Evolutionary conservation across 2,888 invertebrate genomes (phyloP).

Genomic region (Drosophila pseudotakahashii): DNA sequence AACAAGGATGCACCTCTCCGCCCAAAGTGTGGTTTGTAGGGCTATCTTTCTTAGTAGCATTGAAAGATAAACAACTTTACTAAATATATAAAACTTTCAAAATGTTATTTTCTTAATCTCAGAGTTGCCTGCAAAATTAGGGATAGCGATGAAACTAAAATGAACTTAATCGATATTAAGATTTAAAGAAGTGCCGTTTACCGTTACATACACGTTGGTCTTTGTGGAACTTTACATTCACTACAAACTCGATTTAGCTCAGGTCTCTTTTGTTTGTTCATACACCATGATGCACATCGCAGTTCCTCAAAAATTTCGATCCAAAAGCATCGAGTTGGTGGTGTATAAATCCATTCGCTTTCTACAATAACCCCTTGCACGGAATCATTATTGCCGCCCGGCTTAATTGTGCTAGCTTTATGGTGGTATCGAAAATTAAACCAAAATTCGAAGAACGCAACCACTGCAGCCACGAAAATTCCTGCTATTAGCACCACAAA

Average conservation of each 20-base stretch:
- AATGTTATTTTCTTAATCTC: too few species aligned
- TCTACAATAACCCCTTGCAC: not conserved
- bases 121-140: too few species aligned
- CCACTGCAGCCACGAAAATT: slow-evolving; percentile 89
- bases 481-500: slow-evolving; percentile 94
- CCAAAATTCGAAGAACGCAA: slow-evolving; percentile 92
- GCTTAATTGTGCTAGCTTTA: slow-evolving; percentile 1
- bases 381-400: not conserved
- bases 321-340: slow-evolving; percentile 87
- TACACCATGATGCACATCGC: slow-evolving; percentile 87
- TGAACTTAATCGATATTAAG: too few species aligned
- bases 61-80: too few species aligned
- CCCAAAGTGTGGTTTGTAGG: too few species aligned
- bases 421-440: slow-evolving; percentile 86
- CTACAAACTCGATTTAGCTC: slow-evolving; percentile 88
- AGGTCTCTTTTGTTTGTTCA: slow-evolving; percentile 88
- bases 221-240: slow-evolving; percentile 82
- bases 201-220: not conserved
- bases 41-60: too few species aligned
- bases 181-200: too few species aligned
- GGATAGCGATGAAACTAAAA: too few species aligned
- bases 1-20: too few species aligned
- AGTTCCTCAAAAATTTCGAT: slow-evolving; percentile 91
- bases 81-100: too few species aligned
- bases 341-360: slow-evolving; percentile 17